Evolutionary conservation across 2,797 vertebrate genomes (phyloP), one percentile per base, ranked within the genome.

Genomic region (Phalloptychus januarius): DNA sequence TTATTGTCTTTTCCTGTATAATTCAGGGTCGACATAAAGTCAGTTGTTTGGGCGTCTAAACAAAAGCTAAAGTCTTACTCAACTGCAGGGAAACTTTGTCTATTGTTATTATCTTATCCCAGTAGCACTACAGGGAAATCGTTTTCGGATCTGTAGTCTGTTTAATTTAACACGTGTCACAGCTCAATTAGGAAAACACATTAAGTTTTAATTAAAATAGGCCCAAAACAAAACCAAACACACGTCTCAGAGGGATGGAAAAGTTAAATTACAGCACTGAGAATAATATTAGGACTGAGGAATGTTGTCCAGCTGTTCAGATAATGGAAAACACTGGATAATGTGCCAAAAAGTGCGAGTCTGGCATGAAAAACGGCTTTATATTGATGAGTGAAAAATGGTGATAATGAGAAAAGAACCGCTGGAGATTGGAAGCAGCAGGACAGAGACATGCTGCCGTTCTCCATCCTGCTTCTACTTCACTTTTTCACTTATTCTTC

Each of bases 301-400:
- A 69, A 69, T 3, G 69, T 23, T 44, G 15, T 74, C 50, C 79
- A 18, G 38, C 79, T 79, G 74, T 81, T 76, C 77, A 76, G 71
- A 85, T 83, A 75, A 85, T 77, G 63, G 67, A 67, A 78, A 74
- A 69, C 11, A 58, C 56, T 15, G 75, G 58, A 42, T 42, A 25
- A 70, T 23, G 72, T 65, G 69, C 72, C 38, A 33, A 31, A n/a
- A 72, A 69, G 44, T 70, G 28, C 56, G 5, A 38, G 72, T 25
- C 56, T 80, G 77, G 76, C 28, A 1, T 72, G 72, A 84, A 50
- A 78, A 81, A 72, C 46, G 25, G 15, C 74, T 86, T 77, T 48
- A 74, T 46, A 33, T 15, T 56, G 79, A 76, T 40, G 63, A 67
- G 63, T 2, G 63, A 36, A 48, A 28, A 40, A 33, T 6, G 8